Conservation (phyloP, 2,888 invertebrate species). For the Azorinus chamasolen region DNA sequence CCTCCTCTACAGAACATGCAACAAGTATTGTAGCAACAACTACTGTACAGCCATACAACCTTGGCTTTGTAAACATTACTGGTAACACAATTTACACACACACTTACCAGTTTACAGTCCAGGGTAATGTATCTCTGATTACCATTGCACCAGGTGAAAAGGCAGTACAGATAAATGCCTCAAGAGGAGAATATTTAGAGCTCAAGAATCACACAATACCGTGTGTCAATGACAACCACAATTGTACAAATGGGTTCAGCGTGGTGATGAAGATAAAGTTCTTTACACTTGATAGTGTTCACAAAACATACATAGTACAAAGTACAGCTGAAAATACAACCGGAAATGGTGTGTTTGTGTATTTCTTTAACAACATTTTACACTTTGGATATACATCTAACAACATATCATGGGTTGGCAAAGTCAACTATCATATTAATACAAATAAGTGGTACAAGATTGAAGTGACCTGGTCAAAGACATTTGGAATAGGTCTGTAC, state of each 20-base stretch:
- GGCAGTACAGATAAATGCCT: conserved; percentile 34
- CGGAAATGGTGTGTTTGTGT: background rate
- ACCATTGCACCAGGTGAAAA: conserved; percentile 2
- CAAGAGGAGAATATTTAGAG: conserved; percentile 49
- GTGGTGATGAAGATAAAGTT: conserved; percentile 38
- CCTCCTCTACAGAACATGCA: too few species aligned
- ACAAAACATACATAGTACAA: conserved; percentile 28
- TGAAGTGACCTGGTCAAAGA: conserved; percentile 31
- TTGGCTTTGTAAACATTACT: conserved; percentile 43
- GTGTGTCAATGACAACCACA: conserved; percentile 35
- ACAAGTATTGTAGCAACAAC: too few species aligned
- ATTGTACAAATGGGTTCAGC: conserved; percentile 52
- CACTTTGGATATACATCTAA: conserved; percentile 13
- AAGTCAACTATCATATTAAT: conserved; percentile 19
- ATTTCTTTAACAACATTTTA: conserved; percentile 2
- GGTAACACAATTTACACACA: conserved; percentile 38
- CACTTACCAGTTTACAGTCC: conserved; percentile 30
- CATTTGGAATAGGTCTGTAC: conserved; percentile 24
- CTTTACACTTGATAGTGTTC: conserved; percentile 3
- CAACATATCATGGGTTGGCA: conserved; percentile 15
- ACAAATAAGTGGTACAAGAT: conserved; percentile 30
- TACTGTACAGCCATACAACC: too few species aligned
- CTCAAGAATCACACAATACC: conserved; percentile 27
- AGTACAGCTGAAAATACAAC: background rate
- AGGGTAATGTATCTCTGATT: conserved; percentile 45